Base-by-base conservation (phyloP, 2,797 vertebrate genomes). In the Percopsis omiscomaycus region DNA sequence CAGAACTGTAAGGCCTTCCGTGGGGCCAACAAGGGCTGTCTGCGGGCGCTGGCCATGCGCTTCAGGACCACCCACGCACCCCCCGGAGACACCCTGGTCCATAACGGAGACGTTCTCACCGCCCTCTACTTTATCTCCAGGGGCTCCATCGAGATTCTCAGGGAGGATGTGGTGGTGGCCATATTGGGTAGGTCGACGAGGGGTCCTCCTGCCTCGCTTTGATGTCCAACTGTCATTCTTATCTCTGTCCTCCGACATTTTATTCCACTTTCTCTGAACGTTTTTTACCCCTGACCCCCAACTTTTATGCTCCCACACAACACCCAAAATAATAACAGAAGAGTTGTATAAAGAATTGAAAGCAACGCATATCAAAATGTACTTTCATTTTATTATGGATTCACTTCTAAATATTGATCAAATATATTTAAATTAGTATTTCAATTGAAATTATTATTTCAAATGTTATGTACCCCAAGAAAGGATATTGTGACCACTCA, bases 101-200 rank as follows among this genome's bases (percentile, higher is more conserved):
- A 99, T 92, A 94, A 93, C 0, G 98, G 98, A 3, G 98, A 99
- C 52, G 94, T 98, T 61, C 94, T 99, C 73, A 95, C 95, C 10
- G 97, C 96, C 0, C 91, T 99, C 64, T 99, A 99, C 87, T 99
- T 99, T 92, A 96, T 99, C 85, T 99, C 98, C 55, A 91, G 96
- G 2, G 98, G 98, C 37, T 99, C 98, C 71, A 99, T 99, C 0
- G 98, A 99, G 89, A 99, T 99, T 71, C 92, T 98, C 16, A 88
- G 95, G 47, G 95, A 97, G 1, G 95, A 99, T 16, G 93, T 98
- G 73, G 97, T 99, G 51, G 95, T 99, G 86, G 98, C 97, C 83
- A 99, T 99, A 74, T 77, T 99, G 84, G 98, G 97, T 98, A 78
- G 85, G 87, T 61, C 22, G 22, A 22, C 22, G 22, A 22, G 27